These are phyloP conservation scores for Tolmerus cingulatus DNA, from an alignment of 2,888 invertebrate species.

Conservation along the genomic window DNA sequence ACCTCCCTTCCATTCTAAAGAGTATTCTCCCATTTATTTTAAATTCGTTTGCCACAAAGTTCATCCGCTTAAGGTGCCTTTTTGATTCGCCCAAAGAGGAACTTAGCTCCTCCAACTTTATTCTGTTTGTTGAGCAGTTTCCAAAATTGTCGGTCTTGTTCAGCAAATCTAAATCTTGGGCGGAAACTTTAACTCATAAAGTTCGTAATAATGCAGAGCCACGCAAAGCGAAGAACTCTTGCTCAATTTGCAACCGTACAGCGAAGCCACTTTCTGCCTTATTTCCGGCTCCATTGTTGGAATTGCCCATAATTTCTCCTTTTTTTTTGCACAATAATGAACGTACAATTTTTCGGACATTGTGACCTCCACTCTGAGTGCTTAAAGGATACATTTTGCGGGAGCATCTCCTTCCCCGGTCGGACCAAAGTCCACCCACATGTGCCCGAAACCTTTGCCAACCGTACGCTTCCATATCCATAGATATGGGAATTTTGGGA, in stretches of 20 bases:
- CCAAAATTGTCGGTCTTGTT: not conserved
- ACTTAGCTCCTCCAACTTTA: not conserved
- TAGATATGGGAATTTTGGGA: not conserved
- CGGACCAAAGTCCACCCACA: not conserved
- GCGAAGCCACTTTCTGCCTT: not conserved
- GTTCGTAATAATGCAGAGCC: not conserved
- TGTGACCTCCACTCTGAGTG: not conserved
- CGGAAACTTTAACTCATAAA: not conserved
- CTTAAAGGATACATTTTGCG: not conserved
- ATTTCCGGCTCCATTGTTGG: not conserved
- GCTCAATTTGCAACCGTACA: not conserved
- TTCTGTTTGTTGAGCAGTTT: not conserved
- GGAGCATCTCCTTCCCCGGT: not conserved
- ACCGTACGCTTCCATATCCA: not conserved
- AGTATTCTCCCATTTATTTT: not conserved
- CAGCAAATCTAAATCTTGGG: not conserved
- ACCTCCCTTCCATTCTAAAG: not conserved
- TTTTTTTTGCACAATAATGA: not conserved
- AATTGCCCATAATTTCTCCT: not conserved
- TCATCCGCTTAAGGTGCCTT: not conserved
- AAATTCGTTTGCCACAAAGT: not conserved
- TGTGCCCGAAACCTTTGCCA: not conserved
- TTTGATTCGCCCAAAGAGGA: not conserved
- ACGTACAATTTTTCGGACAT: not conserved
- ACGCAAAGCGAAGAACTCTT: not conserved